Evolutionary conservation across 2,113 vertebrate species (phyloP), one percentile per base, ranked within the genome.

Genomic region (Todiramphus saurophagus): DNA sequence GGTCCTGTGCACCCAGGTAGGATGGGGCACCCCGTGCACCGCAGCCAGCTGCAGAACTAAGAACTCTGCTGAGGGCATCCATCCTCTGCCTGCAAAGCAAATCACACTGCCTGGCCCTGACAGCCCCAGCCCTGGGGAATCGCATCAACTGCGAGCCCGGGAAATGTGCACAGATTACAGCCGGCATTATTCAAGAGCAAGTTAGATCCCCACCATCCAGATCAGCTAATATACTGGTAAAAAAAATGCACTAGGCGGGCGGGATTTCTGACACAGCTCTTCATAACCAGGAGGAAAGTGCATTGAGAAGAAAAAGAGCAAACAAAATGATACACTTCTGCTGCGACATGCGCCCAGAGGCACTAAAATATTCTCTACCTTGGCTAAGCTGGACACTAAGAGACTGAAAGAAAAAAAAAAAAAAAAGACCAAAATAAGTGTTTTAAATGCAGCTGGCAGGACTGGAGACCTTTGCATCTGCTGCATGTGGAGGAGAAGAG

Each of bases 11-110:
- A 58, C 10, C 28, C 56, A 41, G 50, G 78, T 13, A 11, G 59
- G 81, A 87, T 12, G 50, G 46, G 33, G 72, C 28, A n/a, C 13
- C 46, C 43, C 1, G 0, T 9, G 24, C 69, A 24, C 15, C 0
- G 39, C 33, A 2, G 33, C 48, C 12, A 20, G 15, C 58, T 4
- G 6, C 14, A 75, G 55, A 50, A 41, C 74, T 43, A 74, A 58
- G 28, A 66, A 28, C 77, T 89, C 78, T 84, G 69, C 83, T 86
- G 23, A 66, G 30, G 66, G 70, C 59, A 37, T 84, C 53, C 83
- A 89, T 62, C 50, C 55, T 80, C 74, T 83, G 87, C 53, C 83
- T 62, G 55, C 81, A 86, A 55, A 96, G 95, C 46, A 83, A 96
- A 96, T 76, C 88, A 35, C 51, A 39, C 69, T 88, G 66, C 43